These are phyloP conservation scores for Mungos mungo DNA, from an alignment of 2,113 vertebrate genomes.

Conservation along the genomic window DNA sequence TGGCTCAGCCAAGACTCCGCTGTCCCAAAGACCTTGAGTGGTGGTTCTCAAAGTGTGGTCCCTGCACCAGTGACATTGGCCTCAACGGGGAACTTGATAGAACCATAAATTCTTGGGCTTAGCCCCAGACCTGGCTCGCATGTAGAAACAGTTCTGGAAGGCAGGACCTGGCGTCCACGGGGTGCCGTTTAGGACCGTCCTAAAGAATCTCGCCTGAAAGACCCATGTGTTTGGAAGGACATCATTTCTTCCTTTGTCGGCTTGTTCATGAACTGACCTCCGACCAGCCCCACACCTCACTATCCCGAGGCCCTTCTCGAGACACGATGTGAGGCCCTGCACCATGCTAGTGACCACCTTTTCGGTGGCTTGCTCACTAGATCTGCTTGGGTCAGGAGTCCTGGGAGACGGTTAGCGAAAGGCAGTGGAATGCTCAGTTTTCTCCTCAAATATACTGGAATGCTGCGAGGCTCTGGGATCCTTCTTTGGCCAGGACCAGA, in stretches of 20 bases:
- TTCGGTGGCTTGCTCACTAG: constrained; percentile 88
- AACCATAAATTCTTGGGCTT: background rate
- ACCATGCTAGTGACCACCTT: constrained; percentile 76
- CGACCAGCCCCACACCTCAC: constrained; percentile 88
- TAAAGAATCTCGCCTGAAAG: constrained; percentile 80
- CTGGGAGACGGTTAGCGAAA: constrained; percentile 69
- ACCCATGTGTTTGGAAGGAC: constrained; percentile 85
- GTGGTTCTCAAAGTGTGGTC: background rate
- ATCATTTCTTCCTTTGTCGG: constrained; percentile 83
- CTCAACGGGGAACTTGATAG: background rate
- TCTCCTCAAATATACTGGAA: background rate
- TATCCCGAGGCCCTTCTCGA: constrained; percentile 91
- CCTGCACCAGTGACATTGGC: background rate
- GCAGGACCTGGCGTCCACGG: background rate
- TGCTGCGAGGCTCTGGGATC: rapidly evolving
- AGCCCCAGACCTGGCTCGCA: background rate
- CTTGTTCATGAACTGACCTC: constrained; percentile 76
- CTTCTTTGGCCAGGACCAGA: background rate
- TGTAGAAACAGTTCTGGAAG: background rate
- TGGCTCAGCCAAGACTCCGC: background rate
- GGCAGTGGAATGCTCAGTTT: background rate
- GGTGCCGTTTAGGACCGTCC: too few relatives aligned
- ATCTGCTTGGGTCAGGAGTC: constrained; percentile 91
- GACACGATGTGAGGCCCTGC: constrained; percentile 83
- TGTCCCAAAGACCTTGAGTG: background rate